Evolutionary conservation across 2,888 invertebrate species (phyloP).

Genomic region (Notodonta ziczac): DNA sequence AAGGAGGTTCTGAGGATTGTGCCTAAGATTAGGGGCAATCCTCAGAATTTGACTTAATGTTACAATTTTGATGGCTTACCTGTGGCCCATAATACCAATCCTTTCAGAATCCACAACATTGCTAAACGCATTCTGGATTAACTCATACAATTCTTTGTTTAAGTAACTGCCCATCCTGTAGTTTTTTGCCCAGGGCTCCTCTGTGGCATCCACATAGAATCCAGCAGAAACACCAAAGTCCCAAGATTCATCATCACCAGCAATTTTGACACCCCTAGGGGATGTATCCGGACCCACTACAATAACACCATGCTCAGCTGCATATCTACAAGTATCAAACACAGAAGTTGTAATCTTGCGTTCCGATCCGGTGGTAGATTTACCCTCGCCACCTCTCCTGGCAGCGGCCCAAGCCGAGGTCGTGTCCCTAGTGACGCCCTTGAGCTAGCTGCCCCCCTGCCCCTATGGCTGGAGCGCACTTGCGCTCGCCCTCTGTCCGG

Average conservation of each 20-base stretch:
- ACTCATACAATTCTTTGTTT: constrained; percentile 91
- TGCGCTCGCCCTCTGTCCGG: too few relatives aligned
- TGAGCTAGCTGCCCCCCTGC: too few relatives aligned
- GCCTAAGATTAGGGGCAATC: too few relatives aligned
- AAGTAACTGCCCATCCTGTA: constrained; percentile 98
- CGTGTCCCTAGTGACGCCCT: too few relatives aligned
- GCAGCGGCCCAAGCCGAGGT: too few relatives aligned
- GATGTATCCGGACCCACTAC: constrained; percentile 98
- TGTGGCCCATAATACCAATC: constrained; percentile 92
- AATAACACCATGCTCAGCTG: constrained; percentile 92
- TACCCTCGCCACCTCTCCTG: too few relatives aligned
- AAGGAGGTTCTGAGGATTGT: too few relatives aligned
- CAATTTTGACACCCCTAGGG: constrained; percentile 94
- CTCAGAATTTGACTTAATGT: too few relatives aligned
- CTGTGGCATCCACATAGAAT: constrained; percentile 96
- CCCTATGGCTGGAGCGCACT: too few relatives aligned
- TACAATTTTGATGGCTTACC: constrained; percentile 68
- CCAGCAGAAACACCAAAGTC: constrained; percentile 98
- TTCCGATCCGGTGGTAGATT: too few relatives aligned
- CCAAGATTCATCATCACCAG: constrained; percentile 96
- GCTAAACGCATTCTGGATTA: constrained; percentile 90
- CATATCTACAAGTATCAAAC: constrained; percentile 81
- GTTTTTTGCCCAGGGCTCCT: constrained; percentile 95
- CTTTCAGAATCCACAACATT: constrained; percentile 78
- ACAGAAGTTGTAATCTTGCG: too few relatives aligned